Percentiles rank a stretch among this genome's conserved stretches.
Conservation (phyloP, 2,888 invertebrate species). For the Drosophila cyrtoloma region DNA sequence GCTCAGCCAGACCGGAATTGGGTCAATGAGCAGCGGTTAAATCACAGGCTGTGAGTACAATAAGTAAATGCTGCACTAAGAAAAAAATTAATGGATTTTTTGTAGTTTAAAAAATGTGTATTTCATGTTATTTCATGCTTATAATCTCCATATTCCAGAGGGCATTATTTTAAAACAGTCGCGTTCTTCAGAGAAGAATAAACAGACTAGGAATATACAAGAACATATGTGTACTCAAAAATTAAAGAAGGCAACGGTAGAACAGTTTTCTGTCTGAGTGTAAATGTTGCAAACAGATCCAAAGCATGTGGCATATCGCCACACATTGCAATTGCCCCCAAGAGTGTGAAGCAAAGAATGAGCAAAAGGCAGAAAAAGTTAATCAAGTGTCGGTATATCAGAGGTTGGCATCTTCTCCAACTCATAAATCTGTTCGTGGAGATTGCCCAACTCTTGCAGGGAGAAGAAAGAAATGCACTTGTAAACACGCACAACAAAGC, state of each 20-base stretch:
- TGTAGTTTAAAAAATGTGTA: background rate
- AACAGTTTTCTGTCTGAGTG: background rate
- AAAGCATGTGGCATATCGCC: slow-evolving; percentile 51
- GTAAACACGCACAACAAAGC: slow-evolving; percentile 48
- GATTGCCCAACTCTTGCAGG: slow-evolving; percentile 17
- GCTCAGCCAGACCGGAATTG: slow-evolving; percentile 39
- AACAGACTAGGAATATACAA: background rate
- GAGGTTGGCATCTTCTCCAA: slow-evolving; percentile 46
- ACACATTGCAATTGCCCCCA: slow-evolving; percentile 24
- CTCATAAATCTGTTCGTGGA: slow-evolving; percentile 58
- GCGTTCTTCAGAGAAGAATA: background rate
- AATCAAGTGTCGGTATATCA: slow-evolving; percentile 50
- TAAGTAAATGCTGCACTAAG: slow-evolving; percentile 19
- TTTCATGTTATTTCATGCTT: background rate
- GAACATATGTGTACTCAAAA: background rate
- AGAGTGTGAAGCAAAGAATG: slow-evolving; percentile 7
- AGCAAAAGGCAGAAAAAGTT: slow-evolving; percentile 33
- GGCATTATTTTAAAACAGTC: background rate
- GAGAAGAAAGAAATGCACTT: slow-evolving; percentile 66
- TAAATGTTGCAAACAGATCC: slow-evolving; percentile 50
- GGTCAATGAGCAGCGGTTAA: slow-evolving; percentile 62
- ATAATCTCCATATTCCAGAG: background rate
- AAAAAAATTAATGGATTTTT: background rate
- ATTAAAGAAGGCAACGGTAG: background rate
- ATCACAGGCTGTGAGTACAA: slow-evolving; percentile 28